phyloP scores from a whole-genome alignment of 2,888 invertebrate genomes.

The Andrena marginata region DNA sequence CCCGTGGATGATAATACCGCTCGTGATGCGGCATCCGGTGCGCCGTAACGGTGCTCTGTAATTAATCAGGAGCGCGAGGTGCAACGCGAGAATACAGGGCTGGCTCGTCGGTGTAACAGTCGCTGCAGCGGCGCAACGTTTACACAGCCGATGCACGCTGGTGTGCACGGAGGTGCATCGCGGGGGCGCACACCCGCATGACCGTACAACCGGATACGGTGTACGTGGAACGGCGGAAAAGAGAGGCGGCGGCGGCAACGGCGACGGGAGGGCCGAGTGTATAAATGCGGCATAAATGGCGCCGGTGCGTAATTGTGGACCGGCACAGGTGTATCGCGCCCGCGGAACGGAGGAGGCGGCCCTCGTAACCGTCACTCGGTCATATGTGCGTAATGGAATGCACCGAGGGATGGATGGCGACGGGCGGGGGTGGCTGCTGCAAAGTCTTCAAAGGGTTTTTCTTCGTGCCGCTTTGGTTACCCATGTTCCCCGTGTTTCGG shows the following conservation, averaged over 20 bases:
- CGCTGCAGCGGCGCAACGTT: constrained; percentile 49
- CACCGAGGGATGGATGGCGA: not conserved
- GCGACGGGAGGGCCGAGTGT: constrained; percentile 42
- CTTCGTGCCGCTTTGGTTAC: not conserved
- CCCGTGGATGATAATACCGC: constrained; percentile 62
- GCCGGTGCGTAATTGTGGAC: constrained; percentile 60
- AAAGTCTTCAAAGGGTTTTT: constrained; percentile 29
- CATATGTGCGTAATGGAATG: constrained; percentile 52
- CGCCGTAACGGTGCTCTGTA: constrained; percentile 72
- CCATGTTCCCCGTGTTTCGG: not conserved
- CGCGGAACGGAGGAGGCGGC: constrained; percentile 14
- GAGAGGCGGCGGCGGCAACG: constrained; percentile 13
- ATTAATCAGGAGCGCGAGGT: constrained; percentile 74
- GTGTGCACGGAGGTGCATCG: not conserved
- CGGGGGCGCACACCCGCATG: constrained; percentile 5
- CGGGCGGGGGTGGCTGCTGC: not conserved
- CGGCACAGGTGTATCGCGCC: constrained; percentile 50
- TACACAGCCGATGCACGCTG: constrained; percentile 56
- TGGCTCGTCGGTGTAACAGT: constrained; percentile 23
- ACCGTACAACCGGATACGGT: constrained; percentile 47
- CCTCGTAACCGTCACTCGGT: constrained; percentile 46
- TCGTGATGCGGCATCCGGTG: constrained; percentile 52
- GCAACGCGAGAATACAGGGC: constrained; percentile 63
- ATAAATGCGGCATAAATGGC: constrained; percentile 69
- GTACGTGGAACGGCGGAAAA: constrained; percentile 34